Conservation (phyloP, 2,797 vertebrate species). For the Alca torda region DNA sequence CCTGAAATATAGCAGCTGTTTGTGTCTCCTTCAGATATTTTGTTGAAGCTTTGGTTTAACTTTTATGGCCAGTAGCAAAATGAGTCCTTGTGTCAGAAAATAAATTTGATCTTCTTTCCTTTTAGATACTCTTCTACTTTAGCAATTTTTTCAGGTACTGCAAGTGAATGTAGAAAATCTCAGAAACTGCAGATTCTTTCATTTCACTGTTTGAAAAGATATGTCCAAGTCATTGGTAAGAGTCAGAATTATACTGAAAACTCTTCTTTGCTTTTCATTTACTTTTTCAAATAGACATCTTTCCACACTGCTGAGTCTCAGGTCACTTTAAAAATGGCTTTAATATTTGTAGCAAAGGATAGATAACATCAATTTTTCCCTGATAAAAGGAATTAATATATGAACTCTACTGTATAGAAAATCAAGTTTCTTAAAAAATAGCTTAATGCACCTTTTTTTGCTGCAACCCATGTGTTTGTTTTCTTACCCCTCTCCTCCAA, state of each 20-base stretch:
- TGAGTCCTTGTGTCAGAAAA: slow-evolving; percentile 40
- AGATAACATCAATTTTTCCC: slow-evolving; percentile 20
- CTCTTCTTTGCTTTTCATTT: slow-evolving; percentile 43
- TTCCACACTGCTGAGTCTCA: slow-evolving; percentile 3
- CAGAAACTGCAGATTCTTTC: slow-evolving; percentile 39
- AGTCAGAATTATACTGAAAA: slow-evolving; percentile 43
- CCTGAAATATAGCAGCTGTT: neutral
- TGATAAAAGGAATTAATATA: slow-evolving; percentile 48
- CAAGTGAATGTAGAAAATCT: slow-evolving; percentile 22
- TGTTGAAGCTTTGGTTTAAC: slow-evolving; percentile 39
- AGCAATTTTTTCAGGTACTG: neutral
- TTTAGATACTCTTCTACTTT: slow-evolving; percentile 31
- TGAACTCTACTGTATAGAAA: neutral
- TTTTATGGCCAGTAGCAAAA: slow-evolving; percentile 37
- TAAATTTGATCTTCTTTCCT: slow-evolving; percentile 52
- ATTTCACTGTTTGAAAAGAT: slow-evolving; percentile 49
- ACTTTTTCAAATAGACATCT: slow-evolving; percentile 47
- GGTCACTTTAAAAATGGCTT: slow-evolving; percentile 54
- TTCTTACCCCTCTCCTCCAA: neutral
- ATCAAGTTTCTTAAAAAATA: neutral
- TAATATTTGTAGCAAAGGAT: slow-evolving; percentile 52
- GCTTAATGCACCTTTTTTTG: neutral
- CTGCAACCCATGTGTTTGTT: neutral
- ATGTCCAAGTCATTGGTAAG: slow-evolving; percentile 6
- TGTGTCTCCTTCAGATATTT: slow-evolving; percentile 26